Evolutionary conservation across 2,888 invertebrate species (phyloP).

Genomic region (Noctua comes): DNA sequence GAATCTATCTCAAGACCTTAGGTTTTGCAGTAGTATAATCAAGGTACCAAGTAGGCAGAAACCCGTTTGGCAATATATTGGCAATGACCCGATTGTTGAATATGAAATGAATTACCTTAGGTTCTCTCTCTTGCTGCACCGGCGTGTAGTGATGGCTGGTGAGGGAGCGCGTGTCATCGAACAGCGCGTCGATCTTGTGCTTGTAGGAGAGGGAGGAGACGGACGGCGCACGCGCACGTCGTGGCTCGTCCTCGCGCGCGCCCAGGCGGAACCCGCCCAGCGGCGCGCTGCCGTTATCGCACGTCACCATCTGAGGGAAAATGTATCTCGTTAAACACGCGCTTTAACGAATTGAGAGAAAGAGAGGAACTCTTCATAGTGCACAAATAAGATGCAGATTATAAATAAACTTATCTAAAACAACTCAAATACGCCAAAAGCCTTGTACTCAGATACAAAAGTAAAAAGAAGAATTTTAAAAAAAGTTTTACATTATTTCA

Average conservation of each 20-base stretch:
- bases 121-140: constrained; percentile 77
- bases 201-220: constrained; percentile 93
- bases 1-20: too few species aligned
- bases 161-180: constrained; percentile 93
- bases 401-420: not conserved
- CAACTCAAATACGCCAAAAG: not conserved
- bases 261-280: constrained; percentile 86
- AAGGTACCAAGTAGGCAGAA: too few species aligned
- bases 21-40: too few species aligned
- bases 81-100: too few species aligned
- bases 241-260: constrained; percentile 83
- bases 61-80: too few species aligned
- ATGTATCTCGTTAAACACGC: not conserved
- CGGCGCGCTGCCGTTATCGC: constrained; percentile 83
- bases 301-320: constrained; percentile 86
- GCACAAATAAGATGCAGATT: not conserved
- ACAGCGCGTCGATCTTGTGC: constrained; percentile 96
- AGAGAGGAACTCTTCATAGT: not conserved
- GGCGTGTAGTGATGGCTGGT: constrained; percentile 83
- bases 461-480: too few species aligned
- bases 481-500: not conserved
- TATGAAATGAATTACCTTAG: constrained; percentile 66
- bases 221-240: constrained; percentile 84
- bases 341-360: not conserved
- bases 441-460: not conserved